These are phyloP conservation scores for Microcebus murinus DNA, from an alignment of 2,113 vertebrate genomes.

Conservation along the genomic window DNA sequence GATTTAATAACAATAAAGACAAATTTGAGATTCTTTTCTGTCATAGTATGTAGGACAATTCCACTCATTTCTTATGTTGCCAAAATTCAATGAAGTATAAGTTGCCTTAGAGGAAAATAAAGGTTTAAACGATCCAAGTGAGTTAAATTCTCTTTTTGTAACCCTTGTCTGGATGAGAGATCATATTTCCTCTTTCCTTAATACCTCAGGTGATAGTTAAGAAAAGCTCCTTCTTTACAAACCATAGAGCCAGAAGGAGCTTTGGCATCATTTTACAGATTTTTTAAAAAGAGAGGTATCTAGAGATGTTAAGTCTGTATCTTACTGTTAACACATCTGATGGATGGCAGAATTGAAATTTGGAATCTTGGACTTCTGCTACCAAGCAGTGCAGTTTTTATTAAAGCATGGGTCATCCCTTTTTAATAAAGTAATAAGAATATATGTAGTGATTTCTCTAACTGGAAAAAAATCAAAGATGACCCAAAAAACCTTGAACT, in stretches of 20 bases:
- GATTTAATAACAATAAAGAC: neutral
- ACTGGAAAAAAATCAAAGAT: neutral
- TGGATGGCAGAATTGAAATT: neutral
- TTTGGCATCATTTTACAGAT: neutral
- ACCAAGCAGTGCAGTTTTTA: neutral
- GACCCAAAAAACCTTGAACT: neutral
- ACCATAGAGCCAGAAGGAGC: neutral
- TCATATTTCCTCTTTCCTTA: neutral
- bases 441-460: neutral
- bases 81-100: neutral
- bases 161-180: neutral
- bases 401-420: neutral
- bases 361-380: neutral
- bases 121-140: neutral
- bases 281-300: neutral
- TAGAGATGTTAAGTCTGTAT: neutral
- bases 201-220: neutral
- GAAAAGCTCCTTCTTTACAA: neutral
- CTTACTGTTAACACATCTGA: neutral
- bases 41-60: neutral
- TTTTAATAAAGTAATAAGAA: neutral
- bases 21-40: neutral
- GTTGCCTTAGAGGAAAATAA: neutral
- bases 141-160: neutral
- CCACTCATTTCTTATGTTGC: neutral